Evolutionary conservation across 1,140 invertebrate genomes (phyloP), one percentile per base, ranked within the genome.

Genomic region (Halesus radiatus): DNA sequence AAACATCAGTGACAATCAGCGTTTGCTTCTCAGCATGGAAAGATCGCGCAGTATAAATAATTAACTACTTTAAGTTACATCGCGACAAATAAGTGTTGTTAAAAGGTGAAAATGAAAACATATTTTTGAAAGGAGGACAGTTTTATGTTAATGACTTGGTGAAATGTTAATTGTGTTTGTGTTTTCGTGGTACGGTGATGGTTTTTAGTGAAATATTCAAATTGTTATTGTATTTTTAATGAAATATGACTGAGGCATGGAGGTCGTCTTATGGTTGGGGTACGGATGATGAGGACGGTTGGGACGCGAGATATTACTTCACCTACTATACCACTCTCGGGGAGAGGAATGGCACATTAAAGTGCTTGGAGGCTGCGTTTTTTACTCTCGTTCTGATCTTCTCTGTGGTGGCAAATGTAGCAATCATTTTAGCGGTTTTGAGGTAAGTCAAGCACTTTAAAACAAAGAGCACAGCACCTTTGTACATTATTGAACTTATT

Each of bases 311-410:
- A 56, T 90, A 89, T 83, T 91, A 89, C 79, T 91, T 90, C 85
- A 89, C 90, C 0, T 91, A 91, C 80, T 91, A 91, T 85, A 90
- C 88, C 52, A 87, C 91, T 80, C 89, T 90, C 66, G 89, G 88
- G 3, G 84, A 87, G 32, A 86, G 87, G 37, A 81, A 81, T 20
- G 83, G 81, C 26, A 84, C 85, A 0, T 13, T 16, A 1, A 10
- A 79, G 1, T 45, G 6, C 16, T 18, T 80, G 3, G 79, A 81
- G 58, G 56, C 73, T 23, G 23, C 73, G 7, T 37, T 83, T 20
- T 81, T 72, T 45, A 54, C 62, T 15, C 29, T 81, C 5, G 76
- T 83, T 20, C 54, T 83, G 60, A 23, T 76, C 15, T 26, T 60
- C 2, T 83, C 82, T 15, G 16, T 83, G 13, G 26, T 83, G 6